Base-by-base conservation (phyloP, 2,888 invertebrate species). In the Calliphora vomitoria region DNA sequence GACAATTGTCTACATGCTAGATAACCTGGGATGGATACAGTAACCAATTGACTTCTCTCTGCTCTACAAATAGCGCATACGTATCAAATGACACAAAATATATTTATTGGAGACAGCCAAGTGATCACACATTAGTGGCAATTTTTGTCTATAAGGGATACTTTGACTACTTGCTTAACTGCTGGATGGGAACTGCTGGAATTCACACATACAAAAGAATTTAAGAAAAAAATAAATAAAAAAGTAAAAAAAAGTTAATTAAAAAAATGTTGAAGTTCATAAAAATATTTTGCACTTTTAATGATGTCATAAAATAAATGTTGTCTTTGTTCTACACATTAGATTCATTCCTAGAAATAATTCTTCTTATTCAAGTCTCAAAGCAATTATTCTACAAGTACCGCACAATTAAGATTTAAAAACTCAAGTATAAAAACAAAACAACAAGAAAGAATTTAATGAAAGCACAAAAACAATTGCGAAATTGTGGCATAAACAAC, bases 371-470 rank as follows among this genome's bases (percentile, higher is more conserved):
- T 41, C 79, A 71, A 64, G 71, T 81, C 85, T 82, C 85, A 64
- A 82, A 76, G 85, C 85, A 85, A 85, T 85, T 85, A 85, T 58
- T 75, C 47, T 79, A 41, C 38, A 74, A 84, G 64, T 66, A 50
- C 18, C 50, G 55, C 50, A 79, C 79, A 79, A 84, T 79, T 84
- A 68, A 68, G 66, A 62, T 50, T 80, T 68, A 55, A 41, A 18
- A 71, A 62, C 31, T 80, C 50, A 62, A 71, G 25, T 38, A 41
- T 8, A 8, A 20, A 13, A 47, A 18, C 25, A 25, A 15, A 44
- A 31, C 8, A 41, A 55, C 44, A 25, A 58, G 20, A 50, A 64
- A 13, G 58, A 47, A 55, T 3, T 35, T 38, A 66, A 44, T 66
- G 44, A 50, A 31, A 47, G 15, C 44, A 4, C 2, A 44, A 76